phyloP scores from a whole-genome alignment of 2,113 vertebrate genomes.

The Stictonetta naevosa region DNA sequence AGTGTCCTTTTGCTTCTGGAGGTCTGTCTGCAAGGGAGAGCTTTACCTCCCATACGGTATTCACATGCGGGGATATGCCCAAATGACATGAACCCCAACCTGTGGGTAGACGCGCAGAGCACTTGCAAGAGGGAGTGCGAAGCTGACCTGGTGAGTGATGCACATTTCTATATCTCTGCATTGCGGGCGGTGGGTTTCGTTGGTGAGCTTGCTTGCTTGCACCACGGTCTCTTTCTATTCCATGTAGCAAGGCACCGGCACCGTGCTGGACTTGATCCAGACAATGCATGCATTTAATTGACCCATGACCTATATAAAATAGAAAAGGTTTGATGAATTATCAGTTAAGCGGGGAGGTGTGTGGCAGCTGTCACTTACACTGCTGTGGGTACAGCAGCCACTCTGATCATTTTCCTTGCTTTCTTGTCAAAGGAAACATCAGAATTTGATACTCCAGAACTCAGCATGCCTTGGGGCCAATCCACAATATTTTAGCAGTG shows the following conservation, averaged over 20 bases:
- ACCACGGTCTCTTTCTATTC: neutral
- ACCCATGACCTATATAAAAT: neutral
- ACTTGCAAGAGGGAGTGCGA: slow-evolving; percentile 94
- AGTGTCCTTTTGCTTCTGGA: slow-evolving; percentile 76
- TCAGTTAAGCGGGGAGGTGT: neutral
- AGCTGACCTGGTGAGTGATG: slow-evolving; percentile 89
- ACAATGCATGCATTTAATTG: neutral
- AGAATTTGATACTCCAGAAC: neutral
- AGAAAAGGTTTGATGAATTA: neutral
- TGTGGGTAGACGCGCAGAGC: slow-evolving; percentile 99
- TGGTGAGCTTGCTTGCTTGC: neutral
- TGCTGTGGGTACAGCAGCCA: accelerated
- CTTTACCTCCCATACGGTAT: slow-evolving; percentile 82
- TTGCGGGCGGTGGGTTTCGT: neutral
- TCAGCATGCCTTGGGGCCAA: neutral
- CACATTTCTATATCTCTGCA: neutral
- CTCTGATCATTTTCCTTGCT: neutral
- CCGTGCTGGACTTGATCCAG: neutral
- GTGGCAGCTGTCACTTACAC: neutral
- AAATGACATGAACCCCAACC: slow-evolving; percentile 98
- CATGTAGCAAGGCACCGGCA: neutral
- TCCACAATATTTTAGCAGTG: neutral
- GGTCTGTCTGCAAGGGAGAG: slow-evolving; percentile 69
- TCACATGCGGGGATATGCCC: slow-evolving; percentile 95
- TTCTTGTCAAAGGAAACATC: neutral